Conservation (phyloP, 2,797 vertebrate species). For the Acestrorhynchus altus region DNA sequence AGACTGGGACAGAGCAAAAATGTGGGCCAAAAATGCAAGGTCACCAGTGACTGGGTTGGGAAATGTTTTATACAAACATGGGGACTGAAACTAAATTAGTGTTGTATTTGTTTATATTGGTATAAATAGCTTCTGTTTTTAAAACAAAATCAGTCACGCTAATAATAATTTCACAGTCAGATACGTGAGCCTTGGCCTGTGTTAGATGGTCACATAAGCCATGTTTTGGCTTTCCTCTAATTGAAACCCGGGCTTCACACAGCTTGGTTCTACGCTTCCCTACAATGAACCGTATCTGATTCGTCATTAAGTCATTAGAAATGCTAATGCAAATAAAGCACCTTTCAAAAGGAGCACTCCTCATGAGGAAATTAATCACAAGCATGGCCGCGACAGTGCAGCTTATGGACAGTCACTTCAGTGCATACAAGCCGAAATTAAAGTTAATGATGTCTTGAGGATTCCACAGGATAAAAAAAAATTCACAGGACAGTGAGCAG, state of each 20-base stretch:
- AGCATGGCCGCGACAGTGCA: constrained; percentile 69
- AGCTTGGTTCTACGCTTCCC: constrained; percentile 89
- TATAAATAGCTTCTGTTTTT: neutral
- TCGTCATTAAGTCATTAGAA: constrained; percentile 98
- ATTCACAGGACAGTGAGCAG: constrained; percentile 64
- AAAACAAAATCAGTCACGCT: constrained; percentile 2
- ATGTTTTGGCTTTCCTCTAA: constrained; percentile 89
- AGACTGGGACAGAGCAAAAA: too few species aligned
- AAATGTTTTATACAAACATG: too few species aligned
- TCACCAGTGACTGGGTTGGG: neutral
- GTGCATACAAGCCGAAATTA: constrained; percentile 70
- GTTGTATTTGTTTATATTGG: neutral
- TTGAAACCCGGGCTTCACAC: constrained; percentile 91
- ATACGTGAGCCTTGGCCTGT: constrained; percentile 88
- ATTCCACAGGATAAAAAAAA: constrained; percentile 66
- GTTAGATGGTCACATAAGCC: constrained; percentile 79
- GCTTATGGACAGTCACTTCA: constrained; percentile 76
- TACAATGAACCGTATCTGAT: constrained; percentile 97
- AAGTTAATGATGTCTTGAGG: constrained; percentile 78
- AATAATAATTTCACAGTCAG: constrained; percentile 82
- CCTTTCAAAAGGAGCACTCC: constrained; percentile 84
- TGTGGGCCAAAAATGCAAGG: too few species aligned
- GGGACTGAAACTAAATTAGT: neutral
- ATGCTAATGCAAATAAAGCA: constrained; percentile 97
- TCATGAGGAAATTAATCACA: constrained; percentile 83